A percentile compares a stretch with the other conserved stretches of the same genome.
Conservation (phyloP, 2,113 vertebrate species). For the Sebastes schlegelii region DNA sequence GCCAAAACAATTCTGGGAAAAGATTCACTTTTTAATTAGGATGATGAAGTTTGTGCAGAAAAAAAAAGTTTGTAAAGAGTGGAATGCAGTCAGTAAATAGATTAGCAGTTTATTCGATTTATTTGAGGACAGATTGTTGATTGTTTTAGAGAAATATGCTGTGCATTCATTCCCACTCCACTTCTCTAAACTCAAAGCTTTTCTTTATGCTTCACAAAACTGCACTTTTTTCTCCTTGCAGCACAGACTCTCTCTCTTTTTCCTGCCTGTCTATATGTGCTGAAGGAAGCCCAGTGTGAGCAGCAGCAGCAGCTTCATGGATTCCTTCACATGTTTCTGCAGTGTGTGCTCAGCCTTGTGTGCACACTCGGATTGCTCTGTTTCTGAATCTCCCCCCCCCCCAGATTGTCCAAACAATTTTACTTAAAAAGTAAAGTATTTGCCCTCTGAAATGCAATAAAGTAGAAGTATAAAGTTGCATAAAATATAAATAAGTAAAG, state of each 20-base stretch:
- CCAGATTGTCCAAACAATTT: conserved; percentile 87
- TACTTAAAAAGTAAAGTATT: not conserved
- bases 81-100: not conserved
- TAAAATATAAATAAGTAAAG: not conserved
- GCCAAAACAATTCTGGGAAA: conserved; percentile 18
- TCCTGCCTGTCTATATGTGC: conserved; percentile 15
- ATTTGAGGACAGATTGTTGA: conserved; percentile 7
- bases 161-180: not conserved
- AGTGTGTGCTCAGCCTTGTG: conserved; percentile 78
- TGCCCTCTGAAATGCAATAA: not conserved
- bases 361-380: conserved; percentile 78
- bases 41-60: conserved; percentile 12
- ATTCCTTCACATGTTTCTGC: conserved; percentile 87
- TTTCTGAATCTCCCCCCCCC: conserved; percentile 76
- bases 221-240: conserved; percentile 41
- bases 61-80: not conserved
- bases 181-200: not conserved
- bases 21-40: conserved; percentile 11
- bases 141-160: conserved; percentile 8
- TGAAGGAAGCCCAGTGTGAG: conserved; percentile 59
- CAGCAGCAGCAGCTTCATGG: conserved; percentile 70
- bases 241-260: conserved; percentile 37
- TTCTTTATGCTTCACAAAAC: conserved; percentile 59
- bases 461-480: not conserved
- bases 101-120: conserved; percentile 11